A percentile compares a stretch with the other conserved stretches of the same genome.
phyloP scores from a whole-genome alignment of 2,797 vertebrate species.

The Sciurus carolinensis region DNA sequence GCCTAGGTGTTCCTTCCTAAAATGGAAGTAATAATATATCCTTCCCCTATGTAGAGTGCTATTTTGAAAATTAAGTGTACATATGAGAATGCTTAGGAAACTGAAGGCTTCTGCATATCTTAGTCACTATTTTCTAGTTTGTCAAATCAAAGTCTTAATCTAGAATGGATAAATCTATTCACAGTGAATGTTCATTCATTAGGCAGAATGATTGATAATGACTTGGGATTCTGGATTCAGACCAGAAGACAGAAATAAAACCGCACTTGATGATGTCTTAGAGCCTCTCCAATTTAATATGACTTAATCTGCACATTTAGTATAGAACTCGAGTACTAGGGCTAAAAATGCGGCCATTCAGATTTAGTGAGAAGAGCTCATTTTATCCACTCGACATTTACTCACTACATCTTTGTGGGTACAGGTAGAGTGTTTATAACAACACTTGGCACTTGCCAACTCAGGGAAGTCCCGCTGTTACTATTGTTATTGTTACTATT shows the following conservation, averaged over 20 bases:
- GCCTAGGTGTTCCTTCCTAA: slow-evolving; percentile 2
- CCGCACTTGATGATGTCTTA: slow-evolving; percentile 59
- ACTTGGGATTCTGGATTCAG: slow-evolving; percentile 75
- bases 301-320: slow-evolving; percentile 52
- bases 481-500: neutral
- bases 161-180: slow-evolving; percentile 72
- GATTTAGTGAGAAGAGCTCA: slow-evolving; percentile 44
- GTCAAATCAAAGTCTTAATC: slow-evolving; percentile 70
- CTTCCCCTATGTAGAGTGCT: neutral
- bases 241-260: slow-evolving; percentile 78
- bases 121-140: slow-evolving; percentile 67
- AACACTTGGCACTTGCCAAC: neutral
- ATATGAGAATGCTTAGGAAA: neutral
- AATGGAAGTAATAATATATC: neutral
- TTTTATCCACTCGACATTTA: slow-evolving; percentile 49
- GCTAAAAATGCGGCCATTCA: slow-evolving; percentile 38
- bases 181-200: slow-evolving; percentile 76
- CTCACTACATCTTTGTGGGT: neutral
- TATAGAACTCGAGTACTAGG: slow-evolving; percentile 49
- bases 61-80: slow-evolving; percentile 19
- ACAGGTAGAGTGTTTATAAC: slow-evolving; percentile 13
- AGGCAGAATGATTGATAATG: slow-evolving; percentile 74
- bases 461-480: neutral
- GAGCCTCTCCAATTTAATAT: slow-evolving; percentile 64
- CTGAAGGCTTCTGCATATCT: neutral